Conservation (phyloP, 2,888 invertebrate species). For the Drosophila merina region DNA sequence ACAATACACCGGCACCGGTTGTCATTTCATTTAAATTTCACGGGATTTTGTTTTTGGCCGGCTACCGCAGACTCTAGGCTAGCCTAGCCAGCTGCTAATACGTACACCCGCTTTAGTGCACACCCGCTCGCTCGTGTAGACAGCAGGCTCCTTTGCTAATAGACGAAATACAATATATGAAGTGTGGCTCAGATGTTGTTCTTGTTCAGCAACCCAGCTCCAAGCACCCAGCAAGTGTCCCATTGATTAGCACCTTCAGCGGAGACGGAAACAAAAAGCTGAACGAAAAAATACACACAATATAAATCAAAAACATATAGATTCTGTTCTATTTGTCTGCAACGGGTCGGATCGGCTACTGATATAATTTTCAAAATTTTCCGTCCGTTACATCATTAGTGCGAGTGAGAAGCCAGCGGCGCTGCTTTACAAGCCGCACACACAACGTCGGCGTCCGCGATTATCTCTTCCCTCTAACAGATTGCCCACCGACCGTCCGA, state of each 20-base stretch:
- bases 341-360: slow-evolving; percentile 4
- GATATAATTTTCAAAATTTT: slow-evolving; percentile 45
- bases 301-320: background rate
- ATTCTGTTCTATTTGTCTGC: background rate
- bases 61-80: slow-evolving; percentile 2
- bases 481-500: slow-evolving; percentile 6
- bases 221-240: slow-evolving; percentile 13
- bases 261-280: background rate
- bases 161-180: slow-evolving; percentile 3
- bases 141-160: slow-evolving; percentile 10
- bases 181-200: slow-evolving; percentile 15
- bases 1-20: slow-evolving; percentile 11
- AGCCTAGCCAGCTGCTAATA: background rate
- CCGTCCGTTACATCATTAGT: slow-evolving; percentile 56
- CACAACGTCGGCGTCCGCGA: slow-evolving; percentile 25
- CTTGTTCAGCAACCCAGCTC: background rate
- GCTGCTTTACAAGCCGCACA: slow-evolving; percentile 45
- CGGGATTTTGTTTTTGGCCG: slow-evolving; percentile 24
- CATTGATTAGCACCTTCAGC: slow-evolving; percentile 29
- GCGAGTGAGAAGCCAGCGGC: slow-evolving; percentile 38
- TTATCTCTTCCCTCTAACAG: slow-evolving; percentile 56
- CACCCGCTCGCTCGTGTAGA: slow-evolving; percentile 19
- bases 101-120: background rate
- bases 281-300: background rate
- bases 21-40: slow-evolving; percentile 33